These are phyloP conservation scores for Nymphicus hollandicus DNA, from an alignment of 2,113 vertebrate species.

Conservation along the genomic window DNA sequence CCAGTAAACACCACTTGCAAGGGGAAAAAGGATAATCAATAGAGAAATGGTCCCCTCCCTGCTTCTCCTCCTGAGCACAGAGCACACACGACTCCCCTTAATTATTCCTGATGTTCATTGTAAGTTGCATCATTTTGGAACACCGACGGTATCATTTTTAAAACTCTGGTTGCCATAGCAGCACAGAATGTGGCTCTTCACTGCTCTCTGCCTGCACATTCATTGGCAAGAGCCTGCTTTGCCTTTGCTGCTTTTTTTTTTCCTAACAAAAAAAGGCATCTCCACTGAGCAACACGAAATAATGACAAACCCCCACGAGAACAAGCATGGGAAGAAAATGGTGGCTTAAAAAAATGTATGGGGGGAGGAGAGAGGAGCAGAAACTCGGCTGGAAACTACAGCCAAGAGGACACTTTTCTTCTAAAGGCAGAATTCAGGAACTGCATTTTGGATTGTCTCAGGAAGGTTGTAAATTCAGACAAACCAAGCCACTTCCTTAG, in stretches of 20 bases:
- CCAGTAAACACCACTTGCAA: background rate
- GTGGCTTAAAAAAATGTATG: background rate
- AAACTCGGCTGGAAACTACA: background rate
- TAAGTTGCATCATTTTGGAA: slow-evolving; percentile 69
- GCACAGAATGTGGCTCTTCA: slow-evolving; percentile 68
- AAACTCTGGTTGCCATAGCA: slow-evolving; percentile 73
- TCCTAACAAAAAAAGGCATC: background rate
- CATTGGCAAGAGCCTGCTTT: slow-evolving; percentile 55
- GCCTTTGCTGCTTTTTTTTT: background rate
- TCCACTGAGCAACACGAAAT: slow-evolving; percentile 49
- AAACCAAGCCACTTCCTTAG: slow-evolving; percentile 10
- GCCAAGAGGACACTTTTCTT: background rate
- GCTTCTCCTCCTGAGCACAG: background rate
- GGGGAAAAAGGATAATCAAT: background rate
- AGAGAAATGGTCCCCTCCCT: background rate
- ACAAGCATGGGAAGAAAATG: slow-evolving; percentile 44
- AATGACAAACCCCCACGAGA: slow-evolving; percentile 9
- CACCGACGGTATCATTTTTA: slow-evolving; percentile 65
- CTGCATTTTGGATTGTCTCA: background rate
- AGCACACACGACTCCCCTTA: slow-evolving; percentile 36
- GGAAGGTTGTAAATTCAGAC: slow-evolving; percentile 22
- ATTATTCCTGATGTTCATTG: slow-evolving; percentile 69
- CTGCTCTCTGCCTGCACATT: slow-evolving; percentile 68
- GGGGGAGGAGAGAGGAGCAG: background rate
- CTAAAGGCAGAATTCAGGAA: background rate